Conservation (phyloP, 2,797 vertebrate species). For the Danio choprae region DNA sequence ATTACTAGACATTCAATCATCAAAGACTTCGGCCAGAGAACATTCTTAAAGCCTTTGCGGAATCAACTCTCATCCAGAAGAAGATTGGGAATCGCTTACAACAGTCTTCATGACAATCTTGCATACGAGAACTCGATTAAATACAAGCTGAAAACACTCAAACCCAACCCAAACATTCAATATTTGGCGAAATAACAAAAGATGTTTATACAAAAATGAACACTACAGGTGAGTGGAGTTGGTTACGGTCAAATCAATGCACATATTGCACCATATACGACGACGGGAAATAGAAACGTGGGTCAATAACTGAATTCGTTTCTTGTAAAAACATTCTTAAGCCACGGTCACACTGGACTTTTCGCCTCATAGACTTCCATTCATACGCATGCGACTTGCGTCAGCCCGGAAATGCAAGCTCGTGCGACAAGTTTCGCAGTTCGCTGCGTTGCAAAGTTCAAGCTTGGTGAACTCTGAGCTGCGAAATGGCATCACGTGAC, state of each 20-base stretch:
- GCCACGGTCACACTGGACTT: too few species aligned
- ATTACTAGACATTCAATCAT: conserved; percentile 6
- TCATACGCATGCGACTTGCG: too few species aligned
- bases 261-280: conserved; percentile 32
- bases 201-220: conserved; percentile 21
- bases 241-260: conserved; percentile 6
- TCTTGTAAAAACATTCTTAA: too few species aligned
- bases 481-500: too few species aligned
- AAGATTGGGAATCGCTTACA: conserved; percentile 17
- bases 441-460: too few species aligned
- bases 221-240: conserved; percentile 14
- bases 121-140: conserved; percentile 29
- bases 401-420: too few species aligned
- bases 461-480: too few species aligned
- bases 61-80: background rate
- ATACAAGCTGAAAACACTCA: conserved; percentile 17
- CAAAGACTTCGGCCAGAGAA: background rate
- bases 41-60: background rate
- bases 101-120: background rate
- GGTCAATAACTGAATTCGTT: too few species aligned
- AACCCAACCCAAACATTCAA: conserved; percentile 32
- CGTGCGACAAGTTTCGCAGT: too few species aligned
- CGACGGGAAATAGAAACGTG: background rate
- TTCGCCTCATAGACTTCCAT: too few species aligned
- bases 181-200: background rate